These are phyloP conservation scores for Spodoptera littoralis DNA, from an alignment of 2,888 invertebrate genomes.

Conservation along the genomic window DNA sequence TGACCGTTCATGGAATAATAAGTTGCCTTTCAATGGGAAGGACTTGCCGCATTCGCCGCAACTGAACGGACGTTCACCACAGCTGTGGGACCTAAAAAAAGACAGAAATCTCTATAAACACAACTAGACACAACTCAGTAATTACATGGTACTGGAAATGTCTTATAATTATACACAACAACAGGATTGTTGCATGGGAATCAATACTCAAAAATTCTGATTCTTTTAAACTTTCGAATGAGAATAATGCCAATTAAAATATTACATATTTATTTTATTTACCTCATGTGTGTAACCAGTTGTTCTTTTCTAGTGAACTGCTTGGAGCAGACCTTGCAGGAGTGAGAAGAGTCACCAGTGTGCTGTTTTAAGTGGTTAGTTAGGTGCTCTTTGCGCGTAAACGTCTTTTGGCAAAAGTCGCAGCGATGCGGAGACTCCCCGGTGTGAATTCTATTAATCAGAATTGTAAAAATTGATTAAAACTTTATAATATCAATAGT, in stretches of 20 bases:
- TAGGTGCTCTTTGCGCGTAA: slow-evolving; percentile 92
- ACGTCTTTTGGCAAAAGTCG: slow-evolving; percentile 92
- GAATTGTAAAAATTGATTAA: no score
- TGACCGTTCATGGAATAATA: slow-evolving; percentile 95
- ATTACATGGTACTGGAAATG: no score
- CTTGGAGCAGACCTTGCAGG: slow-evolving; percentile 92
- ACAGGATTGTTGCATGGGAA: no score
- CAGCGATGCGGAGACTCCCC: slow-evolving; percentile 93
- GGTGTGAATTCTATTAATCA: slow-evolving; percentile 84
- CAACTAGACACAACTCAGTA: no score
- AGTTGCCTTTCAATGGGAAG: slow-evolving; percentile 94
- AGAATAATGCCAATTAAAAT: neutral
- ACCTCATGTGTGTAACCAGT: slow-evolving; percentile 93
- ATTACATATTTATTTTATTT: slow-evolving; percentile 37
- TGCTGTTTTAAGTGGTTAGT: slow-evolving; percentile 91
- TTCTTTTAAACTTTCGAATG: no score
- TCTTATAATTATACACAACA: no score
- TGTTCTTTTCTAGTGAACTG: slow-evolving; percentile 93
- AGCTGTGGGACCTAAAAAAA: slow-evolving; percentile 87
- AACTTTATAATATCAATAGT: no score
- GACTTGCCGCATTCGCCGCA: slow-evolving; percentile 96
- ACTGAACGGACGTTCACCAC: slow-evolving; percentile 94
- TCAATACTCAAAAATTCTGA: no score
- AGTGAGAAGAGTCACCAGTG: slow-evolving; percentile 92
- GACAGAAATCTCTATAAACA: no score